phyloP scores from a whole-genome alignment of 2,113 vertebrate species.

The Galeopterus variegatus region DNA sequence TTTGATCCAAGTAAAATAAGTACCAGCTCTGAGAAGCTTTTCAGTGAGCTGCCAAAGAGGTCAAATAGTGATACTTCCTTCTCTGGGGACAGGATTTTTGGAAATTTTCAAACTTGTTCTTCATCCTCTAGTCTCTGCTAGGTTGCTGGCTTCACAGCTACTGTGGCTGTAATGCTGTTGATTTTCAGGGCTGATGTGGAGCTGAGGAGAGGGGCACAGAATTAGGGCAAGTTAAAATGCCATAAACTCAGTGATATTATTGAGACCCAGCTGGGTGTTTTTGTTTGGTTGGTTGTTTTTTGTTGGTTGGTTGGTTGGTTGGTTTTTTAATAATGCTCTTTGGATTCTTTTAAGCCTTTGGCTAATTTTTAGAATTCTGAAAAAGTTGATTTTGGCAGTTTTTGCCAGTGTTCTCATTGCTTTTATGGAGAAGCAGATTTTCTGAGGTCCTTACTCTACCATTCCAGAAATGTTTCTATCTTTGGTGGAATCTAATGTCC shows the following conservation, averaged over 20 bases:
- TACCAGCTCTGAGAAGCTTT: background rate
- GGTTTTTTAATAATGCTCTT: background rate
- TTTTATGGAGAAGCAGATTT: background rate
- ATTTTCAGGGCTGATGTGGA: background rate
- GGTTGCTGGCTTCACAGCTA: background rate
- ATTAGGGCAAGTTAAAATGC: background rate
- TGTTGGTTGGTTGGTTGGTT: too few species aligned
- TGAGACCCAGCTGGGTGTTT: background rate
- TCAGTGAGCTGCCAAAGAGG: background rate
- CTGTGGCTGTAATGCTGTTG: background rate
- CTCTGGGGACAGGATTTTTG: background rate
- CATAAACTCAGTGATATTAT: background rate
- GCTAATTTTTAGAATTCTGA: background rate
- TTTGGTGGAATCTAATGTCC: background rate
- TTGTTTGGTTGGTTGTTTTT: too few species aligned
- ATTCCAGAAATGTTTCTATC: background rate
- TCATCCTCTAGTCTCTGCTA: background rate
- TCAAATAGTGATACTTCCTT: background rate
- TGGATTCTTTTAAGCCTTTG: background rate
- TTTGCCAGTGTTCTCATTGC: background rate
- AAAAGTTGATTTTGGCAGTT: background rate
- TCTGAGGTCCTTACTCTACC: background rate
- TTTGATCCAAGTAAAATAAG: background rate
- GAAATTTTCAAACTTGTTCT: background rate
- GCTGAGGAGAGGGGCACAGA: background rate